phyloP scores from a whole-genome alignment of 35 echinoderm and acorn worm genomes.

The Heliocidaris tuberculata region DNA sequence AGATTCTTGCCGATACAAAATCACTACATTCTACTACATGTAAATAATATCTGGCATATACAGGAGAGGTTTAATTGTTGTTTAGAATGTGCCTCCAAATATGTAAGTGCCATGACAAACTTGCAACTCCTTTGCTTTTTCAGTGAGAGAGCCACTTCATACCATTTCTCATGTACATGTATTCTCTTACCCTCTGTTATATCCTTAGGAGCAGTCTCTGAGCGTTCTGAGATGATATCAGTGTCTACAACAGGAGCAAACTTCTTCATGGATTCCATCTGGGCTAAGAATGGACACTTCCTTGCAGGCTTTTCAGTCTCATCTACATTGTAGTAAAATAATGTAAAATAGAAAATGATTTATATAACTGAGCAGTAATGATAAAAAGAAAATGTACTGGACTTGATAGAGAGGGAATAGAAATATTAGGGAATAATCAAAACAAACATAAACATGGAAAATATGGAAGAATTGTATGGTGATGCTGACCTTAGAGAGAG shows the following conservation, averaged over 20 bases:
- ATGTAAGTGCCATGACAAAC: too few relatives aligned
- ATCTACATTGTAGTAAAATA: background rate
- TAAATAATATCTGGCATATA: too few relatives aligned
- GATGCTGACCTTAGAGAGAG: too few relatives aligned
- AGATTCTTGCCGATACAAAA: background rate
- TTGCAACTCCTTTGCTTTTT: background rate
- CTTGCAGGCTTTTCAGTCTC: background rate
- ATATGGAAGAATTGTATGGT: too few relatives aligned
- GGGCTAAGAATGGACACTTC: conserved; percentile 92
- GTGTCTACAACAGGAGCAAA: conserved; percentile 70
- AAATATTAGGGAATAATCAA: too few relatives aligned
- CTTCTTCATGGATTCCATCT: conserved; percentile 71
- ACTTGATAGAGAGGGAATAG: too few relatives aligned
- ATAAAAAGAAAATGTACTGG: background rate
- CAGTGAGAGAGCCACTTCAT: background rate
- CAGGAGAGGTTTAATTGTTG: too few relatives aligned
- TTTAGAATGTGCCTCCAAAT: too few relatives aligned
- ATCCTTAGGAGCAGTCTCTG: conserved; percentile 22
- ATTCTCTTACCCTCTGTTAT: background rate
- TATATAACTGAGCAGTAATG: background rate
- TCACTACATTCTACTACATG: too few relatives aligned
- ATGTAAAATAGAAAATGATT: background rate
- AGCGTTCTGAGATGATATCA: conserved; percentile 58
- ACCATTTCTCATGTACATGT: background rate
- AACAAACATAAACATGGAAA: too few relatives aligned